These are phyloP conservation scores for Hippocampus kuda DNA, from an alignment of 2,797 vertebrate genomes.

Conservation along the genomic window DNA sequence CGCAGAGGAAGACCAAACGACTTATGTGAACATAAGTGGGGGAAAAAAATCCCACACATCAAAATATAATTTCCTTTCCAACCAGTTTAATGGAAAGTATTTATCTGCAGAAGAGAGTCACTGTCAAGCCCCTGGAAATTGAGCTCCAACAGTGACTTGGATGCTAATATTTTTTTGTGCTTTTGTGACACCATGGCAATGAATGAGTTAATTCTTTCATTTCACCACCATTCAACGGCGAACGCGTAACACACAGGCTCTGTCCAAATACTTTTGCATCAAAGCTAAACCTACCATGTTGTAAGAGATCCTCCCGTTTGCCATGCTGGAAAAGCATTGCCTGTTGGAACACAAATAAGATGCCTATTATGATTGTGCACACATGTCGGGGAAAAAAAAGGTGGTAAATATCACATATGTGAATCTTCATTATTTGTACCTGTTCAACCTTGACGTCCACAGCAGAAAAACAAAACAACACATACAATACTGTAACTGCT, in stretches of 20 bases:
- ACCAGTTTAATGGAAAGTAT: not conserved
- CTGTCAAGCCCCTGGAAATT: not conserved
- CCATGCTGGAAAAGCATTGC: constrained; percentile 95
- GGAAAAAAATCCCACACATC: not conserved
- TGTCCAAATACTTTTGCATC: not conserved
- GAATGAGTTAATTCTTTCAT: not conserved
- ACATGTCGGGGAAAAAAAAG: not conserved
- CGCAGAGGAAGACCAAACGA: not conserved
- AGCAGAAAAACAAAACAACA: not conserved
- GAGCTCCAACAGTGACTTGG: not conserved
- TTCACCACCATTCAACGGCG: not conserved
- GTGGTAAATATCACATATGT: not conserved
- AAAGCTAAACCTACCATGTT: constrained; percentile 72
- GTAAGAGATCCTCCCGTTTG: constrained; percentile 87
- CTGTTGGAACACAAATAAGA: constrained; percentile 55
- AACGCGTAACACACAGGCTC: not conserved
- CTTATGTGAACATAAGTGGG: not conserved
- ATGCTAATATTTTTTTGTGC: not conserved
- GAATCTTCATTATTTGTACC: not conserved
- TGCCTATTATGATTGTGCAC: not conserved
- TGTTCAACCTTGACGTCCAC: not conserved
- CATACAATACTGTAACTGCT: not conserved
- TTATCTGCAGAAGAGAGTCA: not conserved
- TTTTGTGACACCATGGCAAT: not conserved
- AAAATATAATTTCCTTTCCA: not conserved